Conservation (phyloP, 2,113 vertebrate species). For the Anser brachyrhynchus region DNA sequence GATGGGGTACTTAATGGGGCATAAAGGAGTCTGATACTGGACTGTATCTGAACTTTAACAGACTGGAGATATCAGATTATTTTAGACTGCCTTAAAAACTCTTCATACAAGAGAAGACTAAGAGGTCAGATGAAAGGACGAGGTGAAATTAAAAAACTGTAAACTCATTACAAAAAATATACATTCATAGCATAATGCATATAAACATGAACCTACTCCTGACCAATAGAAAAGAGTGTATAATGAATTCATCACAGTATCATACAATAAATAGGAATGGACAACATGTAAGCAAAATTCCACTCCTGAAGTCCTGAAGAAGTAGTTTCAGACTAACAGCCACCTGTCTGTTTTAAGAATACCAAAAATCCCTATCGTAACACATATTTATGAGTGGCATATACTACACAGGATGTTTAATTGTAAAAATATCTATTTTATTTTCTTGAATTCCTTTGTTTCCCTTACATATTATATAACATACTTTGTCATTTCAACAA, state of each 20-base stretch:
- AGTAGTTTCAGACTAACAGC: neutral
- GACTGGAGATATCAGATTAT: neutral
- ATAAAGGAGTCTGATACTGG: neutral
- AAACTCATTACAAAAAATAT: neutral
- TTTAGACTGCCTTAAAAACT: neutral
- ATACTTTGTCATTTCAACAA: neutral
- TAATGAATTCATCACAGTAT: neutral
- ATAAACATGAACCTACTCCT: neutral
- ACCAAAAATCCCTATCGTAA: neutral
- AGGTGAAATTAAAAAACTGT: neutral
- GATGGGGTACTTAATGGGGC: neutral
- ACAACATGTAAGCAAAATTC: neutral
- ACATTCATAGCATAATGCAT: neutral
- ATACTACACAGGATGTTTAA: neutral
- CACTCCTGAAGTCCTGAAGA: neutral
- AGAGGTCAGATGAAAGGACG: neutral
- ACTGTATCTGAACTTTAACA: neutral
- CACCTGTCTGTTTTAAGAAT: neutral
- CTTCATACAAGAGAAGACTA: neutral
- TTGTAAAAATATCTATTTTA: neutral
- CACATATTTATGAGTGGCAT: neutral
- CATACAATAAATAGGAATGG: neutral
- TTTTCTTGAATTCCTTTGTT: constrained; percentile 23
- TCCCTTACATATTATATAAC: neutral
- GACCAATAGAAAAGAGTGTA: neutral